Evolutionary conservation across 2,888 invertebrate genomes (phyloP).

Genomic region (Diplazon laetatorius): DNA sequence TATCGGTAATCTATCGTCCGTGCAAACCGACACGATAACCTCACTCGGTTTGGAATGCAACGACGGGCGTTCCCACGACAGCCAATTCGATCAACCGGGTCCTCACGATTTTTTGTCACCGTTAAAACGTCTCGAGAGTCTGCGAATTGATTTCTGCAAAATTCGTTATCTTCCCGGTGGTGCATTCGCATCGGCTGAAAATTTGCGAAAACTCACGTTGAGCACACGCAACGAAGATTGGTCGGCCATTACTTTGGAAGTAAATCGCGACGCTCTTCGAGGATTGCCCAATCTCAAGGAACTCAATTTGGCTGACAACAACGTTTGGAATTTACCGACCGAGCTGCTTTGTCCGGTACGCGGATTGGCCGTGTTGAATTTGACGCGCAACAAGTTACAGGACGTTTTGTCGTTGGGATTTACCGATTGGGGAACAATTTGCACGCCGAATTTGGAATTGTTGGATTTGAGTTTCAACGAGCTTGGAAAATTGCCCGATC

Average conservation of each 20-base stretch:
- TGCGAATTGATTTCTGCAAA: constrained; percentile 90
- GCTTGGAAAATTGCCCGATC: constrained; percentile 88
- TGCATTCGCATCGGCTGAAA: constrained; percentile 87
- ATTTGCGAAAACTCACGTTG: constrained; percentile 87
- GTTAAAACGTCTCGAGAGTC: constrained; percentile 87
- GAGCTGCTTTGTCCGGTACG: constrained; percentile 89
- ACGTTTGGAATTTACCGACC: constrained; percentile 89
- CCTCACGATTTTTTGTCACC: constrained; percentile 84
- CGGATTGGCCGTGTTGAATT: constrained; percentile 87
- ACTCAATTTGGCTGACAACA: constrained; percentile 89
- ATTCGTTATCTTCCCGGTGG: constrained; percentile 89
- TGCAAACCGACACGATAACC: constrained; percentile 88
- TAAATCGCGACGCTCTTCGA: constrained; percentile 88
- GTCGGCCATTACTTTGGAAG: constrained; percentile 90
- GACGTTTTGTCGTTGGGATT: constrained; percentile 90
- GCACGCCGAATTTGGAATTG: constrained; percentile 87
- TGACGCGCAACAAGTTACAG: constrained; percentile 90
- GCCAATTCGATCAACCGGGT: constrained; percentile 85
- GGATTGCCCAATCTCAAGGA: constrained; percentile 87
- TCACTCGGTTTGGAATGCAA: constrained; percentile 89
- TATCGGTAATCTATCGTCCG: constrained; percentile 87
- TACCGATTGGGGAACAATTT: constrained; percentile 89
- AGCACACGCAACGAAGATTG: constrained; percentile 91
- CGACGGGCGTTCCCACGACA: constrained; percentile 89
- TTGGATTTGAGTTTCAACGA: constrained; percentile 90